These are phyloP conservation scores for Phyto melanocephala DNA, from an alignment of 2,888 invertebrate genomes.

Conservation along the genomic window DNA sequence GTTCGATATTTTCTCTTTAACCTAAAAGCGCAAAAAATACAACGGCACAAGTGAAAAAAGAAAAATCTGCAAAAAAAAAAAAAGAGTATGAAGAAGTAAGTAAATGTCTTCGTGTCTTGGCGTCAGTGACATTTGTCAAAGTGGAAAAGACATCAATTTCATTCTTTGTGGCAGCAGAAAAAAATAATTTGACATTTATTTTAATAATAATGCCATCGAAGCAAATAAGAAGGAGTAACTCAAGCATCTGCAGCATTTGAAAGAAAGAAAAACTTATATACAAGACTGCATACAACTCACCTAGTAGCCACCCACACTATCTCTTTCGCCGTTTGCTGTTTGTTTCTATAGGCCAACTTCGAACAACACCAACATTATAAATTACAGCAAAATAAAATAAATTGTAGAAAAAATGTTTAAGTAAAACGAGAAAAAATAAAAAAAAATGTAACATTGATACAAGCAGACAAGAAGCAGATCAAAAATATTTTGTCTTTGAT, in stretches of 20 bases:
- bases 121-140: conserved; percentile 61
- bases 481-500: conserved; percentile 23
- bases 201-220: conserved; percentile 60
- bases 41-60: neutral
- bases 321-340: neutral
- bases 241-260: conserved; percentile 47
- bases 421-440: neutral
- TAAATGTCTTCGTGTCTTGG: conserved; percentile 57
- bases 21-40: neutral
- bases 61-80: neutral
- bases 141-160: conserved; percentile 63
- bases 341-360: neutral
- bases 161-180: conserved; percentile 47
- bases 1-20: conserved; percentile 53
- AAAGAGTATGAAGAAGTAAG: neutral
- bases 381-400: conserved; percentile 43
- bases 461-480: conserved; percentile 19
- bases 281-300: neutral
- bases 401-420: neutral
- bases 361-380: conserved; percentile 40
- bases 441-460: neutral
- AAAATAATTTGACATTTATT: conserved; percentile 62
- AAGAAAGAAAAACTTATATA: neutral
- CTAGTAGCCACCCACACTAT: neutral
- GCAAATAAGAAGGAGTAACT: conserved; percentile 53